Conservation (phyloP, 2,888 invertebrate species). For the Eupsilia transversa region DNA sequence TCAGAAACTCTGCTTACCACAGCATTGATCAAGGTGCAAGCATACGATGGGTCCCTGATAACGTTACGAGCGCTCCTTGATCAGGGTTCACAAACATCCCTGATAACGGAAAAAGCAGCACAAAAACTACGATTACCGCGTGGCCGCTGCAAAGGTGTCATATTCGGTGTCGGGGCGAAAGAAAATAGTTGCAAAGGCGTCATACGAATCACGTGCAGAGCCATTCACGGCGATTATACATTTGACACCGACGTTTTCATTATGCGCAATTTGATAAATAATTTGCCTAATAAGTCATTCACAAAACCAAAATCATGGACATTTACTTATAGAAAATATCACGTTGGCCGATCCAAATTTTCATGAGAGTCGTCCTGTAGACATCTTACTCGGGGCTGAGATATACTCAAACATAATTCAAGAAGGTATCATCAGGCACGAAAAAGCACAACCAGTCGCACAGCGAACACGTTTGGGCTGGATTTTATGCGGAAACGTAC, state of each 20-base stretch:
- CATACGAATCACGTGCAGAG: background rate
- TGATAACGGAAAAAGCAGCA: background rate
- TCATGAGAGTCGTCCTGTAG: too few species aligned
- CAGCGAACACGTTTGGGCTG: too few species aligned
- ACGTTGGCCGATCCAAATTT: background rate
- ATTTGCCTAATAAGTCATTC: background rate
- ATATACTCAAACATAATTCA: background rate
- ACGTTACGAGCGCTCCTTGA: too few species aligned
- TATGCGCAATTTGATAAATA: background rate
- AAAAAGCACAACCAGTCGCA: too few species aligned
- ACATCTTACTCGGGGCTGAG: too few species aligned
- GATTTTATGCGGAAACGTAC: too few species aligned
- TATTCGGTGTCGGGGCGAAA: too few species aligned
- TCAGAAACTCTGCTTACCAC: background rate
- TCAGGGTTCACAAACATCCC: background rate
- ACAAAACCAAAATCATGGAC: background rate
- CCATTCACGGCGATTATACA: background rate
- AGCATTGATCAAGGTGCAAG: too few species aligned
- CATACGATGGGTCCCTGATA: too few species aligned
- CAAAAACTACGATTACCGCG: background rate
- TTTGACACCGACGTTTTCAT: background rate
- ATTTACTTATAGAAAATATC: background rate
- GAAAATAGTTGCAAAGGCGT: slow-evolving; percentile 4
- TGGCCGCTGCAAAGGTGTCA: too few species aligned
- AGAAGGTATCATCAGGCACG: too few species aligned